Evolutionary conservation across 2,888 invertebrate species (phyloP).

Genomic region (Oxyscelio sp.): DNA sequence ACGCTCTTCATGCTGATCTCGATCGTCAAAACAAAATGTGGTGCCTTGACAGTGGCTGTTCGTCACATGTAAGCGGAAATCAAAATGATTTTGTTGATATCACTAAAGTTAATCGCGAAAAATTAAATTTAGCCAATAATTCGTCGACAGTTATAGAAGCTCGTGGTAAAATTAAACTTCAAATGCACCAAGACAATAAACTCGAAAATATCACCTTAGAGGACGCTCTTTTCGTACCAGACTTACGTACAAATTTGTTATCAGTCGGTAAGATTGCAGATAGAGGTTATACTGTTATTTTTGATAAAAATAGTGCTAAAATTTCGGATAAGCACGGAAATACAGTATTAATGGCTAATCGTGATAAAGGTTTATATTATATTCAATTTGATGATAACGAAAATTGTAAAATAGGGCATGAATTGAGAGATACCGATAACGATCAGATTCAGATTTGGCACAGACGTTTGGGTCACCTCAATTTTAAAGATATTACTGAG

Average conservation of each 20-base stretch:
- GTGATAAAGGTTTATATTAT: background rate
- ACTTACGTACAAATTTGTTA: too few relatives aligned
- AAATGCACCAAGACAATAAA: background rate
- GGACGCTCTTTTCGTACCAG: too few relatives aligned
- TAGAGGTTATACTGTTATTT: too few relatives aligned
- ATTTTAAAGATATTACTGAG: background rate
- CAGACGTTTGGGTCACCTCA: conserved; percentile 8
- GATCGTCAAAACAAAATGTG: background rate
- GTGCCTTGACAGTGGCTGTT: conserved; percentile 53
- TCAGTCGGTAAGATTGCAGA: too few relatives aligned
- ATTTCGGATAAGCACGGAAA: too few relatives aligned
- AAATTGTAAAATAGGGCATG: background rate
- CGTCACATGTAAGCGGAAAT: conserved; percentile 43
- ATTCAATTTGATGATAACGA: background rate
- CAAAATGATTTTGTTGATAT: background rate
- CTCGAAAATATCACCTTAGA: background rate
- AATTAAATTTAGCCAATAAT: background rate
- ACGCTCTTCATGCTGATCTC: background rate
- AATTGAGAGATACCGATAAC: background rate
- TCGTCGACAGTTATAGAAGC: background rate
- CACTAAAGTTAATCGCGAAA: background rate
- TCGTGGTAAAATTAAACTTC: background rate
- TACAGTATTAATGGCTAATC: background rate
- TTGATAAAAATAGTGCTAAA: too few relatives aligned
- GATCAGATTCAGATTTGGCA: background rate